Percentiles rank a stretch among this genome's conserved stretches.
Evolutionary conservation across 2,888 invertebrate species (phyloP).

Genomic region (Athripsodes cinereus): DNA sequence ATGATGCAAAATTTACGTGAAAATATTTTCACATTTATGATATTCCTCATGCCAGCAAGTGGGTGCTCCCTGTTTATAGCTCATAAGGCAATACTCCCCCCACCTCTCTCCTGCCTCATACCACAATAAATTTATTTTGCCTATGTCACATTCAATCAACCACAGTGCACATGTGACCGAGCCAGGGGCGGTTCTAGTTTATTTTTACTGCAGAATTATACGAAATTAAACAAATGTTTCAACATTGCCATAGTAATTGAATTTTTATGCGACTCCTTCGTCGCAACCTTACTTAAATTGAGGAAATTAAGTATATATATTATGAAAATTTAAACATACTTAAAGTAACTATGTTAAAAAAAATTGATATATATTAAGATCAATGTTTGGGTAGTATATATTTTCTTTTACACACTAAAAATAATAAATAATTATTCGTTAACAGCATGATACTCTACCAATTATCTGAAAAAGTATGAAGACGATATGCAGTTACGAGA

Average conservation of each 20-base stretch:
- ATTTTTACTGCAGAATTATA: not conserved
- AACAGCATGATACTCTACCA: too few species aligned
- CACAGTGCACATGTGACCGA: not conserved
- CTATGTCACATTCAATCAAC: not conserved
- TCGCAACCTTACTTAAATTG: too few species aligned
- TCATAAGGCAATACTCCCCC: not conserved
- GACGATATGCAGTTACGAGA: too few species aligned
- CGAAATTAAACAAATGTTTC: not conserved
- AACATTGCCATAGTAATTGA: not conserved
- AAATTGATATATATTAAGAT: too few species aligned
- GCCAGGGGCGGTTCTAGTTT: not conserved
- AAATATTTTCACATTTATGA: not conserved
- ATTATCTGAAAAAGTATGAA: too few species aligned
- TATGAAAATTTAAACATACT: too few species aligned
- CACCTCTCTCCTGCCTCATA: not conserved
- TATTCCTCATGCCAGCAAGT: too few species aligned
- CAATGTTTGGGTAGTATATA: too few species aligned
- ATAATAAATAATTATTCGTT: too few species aligned
- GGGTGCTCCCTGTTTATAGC: not conserved
- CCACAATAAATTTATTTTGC: not conserved
- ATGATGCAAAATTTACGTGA: not conserved
- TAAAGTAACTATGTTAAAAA: too few species aligned
- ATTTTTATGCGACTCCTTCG: not conserved
- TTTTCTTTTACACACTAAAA: too few species aligned
- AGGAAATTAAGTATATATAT: too few species aligned